A percentile compares a stretch with the other conserved stretches of the same genome.
Conservation (phyloP, 2,797 vertebrate genomes). For the Artibeus lituratus region DNA sequence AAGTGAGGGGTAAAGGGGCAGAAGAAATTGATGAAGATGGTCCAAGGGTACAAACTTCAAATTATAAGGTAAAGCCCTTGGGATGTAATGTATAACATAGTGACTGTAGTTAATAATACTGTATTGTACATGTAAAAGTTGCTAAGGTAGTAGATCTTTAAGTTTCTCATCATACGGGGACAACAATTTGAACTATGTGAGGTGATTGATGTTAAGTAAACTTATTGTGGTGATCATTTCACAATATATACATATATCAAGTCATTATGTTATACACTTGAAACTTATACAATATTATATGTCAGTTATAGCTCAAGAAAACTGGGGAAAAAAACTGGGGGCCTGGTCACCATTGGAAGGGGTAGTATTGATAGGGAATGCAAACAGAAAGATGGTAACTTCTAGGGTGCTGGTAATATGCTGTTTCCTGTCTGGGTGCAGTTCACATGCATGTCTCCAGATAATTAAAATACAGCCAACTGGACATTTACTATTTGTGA, state of each 20-base stretch:
- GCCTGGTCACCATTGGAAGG: not conserved
- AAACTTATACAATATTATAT: not conserved
- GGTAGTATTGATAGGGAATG: not conserved
- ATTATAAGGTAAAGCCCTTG: not conserved
- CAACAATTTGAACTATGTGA: not conserved
- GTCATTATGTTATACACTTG: not conserved
- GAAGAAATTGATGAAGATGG: not conserved
- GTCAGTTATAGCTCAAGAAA: not conserved
- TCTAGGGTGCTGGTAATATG: not conserved
- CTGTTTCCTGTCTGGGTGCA: not conserved
- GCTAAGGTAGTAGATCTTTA: not conserved
- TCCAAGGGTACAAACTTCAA: not conserved
- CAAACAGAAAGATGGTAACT: not conserved
- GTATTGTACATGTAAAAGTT: not conserved
- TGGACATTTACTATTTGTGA: not conserved
- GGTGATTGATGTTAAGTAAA: not conserved
- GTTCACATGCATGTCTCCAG: not conserved
- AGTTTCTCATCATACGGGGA: not conserved
- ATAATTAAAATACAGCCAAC: not conserved
- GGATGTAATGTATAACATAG: not conserved
- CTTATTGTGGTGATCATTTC: not conserved
- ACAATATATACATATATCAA: not conserved
- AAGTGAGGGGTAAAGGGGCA: not conserved
- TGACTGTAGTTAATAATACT: not conserved
- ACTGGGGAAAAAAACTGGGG: not conserved